These are phyloP conservation scores for Leptinotarsa tumamoca DNA, from an alignment of 2,888 invertebrate species.

Conservation along the genomic window DNA sequence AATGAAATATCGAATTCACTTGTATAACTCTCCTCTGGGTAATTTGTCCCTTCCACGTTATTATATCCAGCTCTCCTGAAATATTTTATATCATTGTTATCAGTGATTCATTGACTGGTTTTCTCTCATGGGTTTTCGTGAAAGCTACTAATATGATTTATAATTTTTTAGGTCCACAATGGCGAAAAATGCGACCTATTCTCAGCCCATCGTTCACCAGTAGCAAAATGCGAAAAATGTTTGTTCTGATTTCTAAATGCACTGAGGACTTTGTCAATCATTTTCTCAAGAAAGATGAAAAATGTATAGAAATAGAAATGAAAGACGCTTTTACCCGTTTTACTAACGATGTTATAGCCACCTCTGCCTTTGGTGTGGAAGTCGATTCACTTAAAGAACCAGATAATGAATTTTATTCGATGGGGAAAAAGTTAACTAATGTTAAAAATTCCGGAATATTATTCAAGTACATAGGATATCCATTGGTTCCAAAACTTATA, in stretches of 20 bases:
- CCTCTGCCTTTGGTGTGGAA: slow-evolving; percentile 55
- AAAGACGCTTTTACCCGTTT: slow-evolving; percentile 67
- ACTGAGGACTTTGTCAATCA: slow-evolving; percentile 47
- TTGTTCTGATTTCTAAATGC: slow-evolving; percentile 52
- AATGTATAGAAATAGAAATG: slow-evolving; percentile 63
- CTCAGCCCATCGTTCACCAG: slow-evolving; percentile 61
- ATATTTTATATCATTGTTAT: too few species aligned
- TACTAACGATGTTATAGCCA: slow-evolving; percentile 70
- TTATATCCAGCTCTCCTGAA: too few species aligned
- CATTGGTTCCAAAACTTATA: too few species aligned
- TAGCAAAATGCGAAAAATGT: slow-evolving; percentile 62
- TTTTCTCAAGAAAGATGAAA: slow-evolving; percentile 52
- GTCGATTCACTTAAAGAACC: slow-evolving; percentile 69
- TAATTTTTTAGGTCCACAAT: slow-evolving; percentile 45
- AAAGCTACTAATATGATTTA: too few species aligned
- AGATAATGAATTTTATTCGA: slow-evolving; percentile 70
- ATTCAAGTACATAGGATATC: too few species aligned
- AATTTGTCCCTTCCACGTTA: too few species aligned
- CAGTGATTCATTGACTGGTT: too few species aligned
- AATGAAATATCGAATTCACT: too few species aligned
- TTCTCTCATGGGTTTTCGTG: too few species aligned
- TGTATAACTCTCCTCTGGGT: too few species aligned
- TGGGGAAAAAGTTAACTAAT: slow-evolving; percentile 67
- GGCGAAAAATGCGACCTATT: slow-evolving; percentile 61
- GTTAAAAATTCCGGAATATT: slow-evolving; percentile 51